phyloP scores from a whole-genome alignment of 2,888 invertebrate species.

The Macrosoma leucophasiata region DNA sequence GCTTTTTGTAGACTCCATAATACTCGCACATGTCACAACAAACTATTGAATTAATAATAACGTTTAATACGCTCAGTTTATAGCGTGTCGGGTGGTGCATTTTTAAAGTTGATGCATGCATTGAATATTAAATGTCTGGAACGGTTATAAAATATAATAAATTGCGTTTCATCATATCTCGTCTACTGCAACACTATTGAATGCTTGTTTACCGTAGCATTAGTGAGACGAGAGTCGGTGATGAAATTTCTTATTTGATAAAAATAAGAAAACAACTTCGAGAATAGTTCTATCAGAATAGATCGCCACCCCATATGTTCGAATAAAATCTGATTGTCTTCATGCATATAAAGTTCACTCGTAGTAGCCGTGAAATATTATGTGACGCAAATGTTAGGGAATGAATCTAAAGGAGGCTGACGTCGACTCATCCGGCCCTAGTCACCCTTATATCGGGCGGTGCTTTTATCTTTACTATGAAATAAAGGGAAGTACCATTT shows the following conservation, averaged over 20 bases:
- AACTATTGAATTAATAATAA: conserved; percentile 63
- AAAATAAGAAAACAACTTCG: conserved; percentile 4
- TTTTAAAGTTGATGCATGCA: conserved; percentile 5
- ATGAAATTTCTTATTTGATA: too few relatives aligned
- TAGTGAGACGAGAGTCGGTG: too few relatives aligned
- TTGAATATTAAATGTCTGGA: too few relatives aligned
- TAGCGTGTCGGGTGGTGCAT: conserved; percentile 33
- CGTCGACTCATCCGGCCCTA: conserved; percentile 35
- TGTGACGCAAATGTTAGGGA: conserved; percentile 55
- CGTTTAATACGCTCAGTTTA: conserved; percentile 55
- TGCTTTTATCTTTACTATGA: conserved; percentile 64
- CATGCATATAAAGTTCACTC: conserved; percentile 61
- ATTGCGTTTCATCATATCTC: too few relatives aligned
- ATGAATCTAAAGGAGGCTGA: conserved; percentile 53
- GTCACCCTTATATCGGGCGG: conserved; percentile 47
- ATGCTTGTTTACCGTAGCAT: too few relatives aligned
- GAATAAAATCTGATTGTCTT: conserved; percentile 53
- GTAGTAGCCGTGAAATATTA: conserved; percentile 53
- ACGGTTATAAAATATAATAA: too few relatives aligned
- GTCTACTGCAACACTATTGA: too few relatives aligned
- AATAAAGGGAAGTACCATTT: conserved; percentile 63
- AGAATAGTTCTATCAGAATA: conserved; percentile 25
- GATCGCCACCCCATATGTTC: conserved; percentile 43
- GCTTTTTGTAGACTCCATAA: conserved; percentile 59
- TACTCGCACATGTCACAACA: conserved; percentile 54